Evolutionary conservation across 2,113 vertebrate species (phyloP), one percentile per base, ranked within the genome.

Genomic region (Malurus cyaneus): DNA sequence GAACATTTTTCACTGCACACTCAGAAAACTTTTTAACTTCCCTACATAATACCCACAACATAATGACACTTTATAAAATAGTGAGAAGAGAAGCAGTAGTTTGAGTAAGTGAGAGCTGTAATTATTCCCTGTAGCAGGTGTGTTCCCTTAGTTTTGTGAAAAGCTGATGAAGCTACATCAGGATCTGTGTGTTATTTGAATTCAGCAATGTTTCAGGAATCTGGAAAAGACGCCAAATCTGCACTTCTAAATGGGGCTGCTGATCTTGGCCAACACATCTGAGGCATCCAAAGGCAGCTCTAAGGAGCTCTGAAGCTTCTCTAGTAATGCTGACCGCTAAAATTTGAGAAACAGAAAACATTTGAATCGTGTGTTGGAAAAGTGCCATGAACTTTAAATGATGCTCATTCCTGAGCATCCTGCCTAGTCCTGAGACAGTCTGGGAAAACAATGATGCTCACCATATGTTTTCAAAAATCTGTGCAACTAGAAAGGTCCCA

Each of bases 271-370:
- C 76, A 36, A 1, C 3, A 4, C 7, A 32, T 15, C 23, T 67
- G 44, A 64, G 24, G 11, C 18, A 50, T 25, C 17, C 34, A 42
- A 64, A 67, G 34, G 36, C 34, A 52, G 5, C 28, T 41, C 49
- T 7, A 20, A 62, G 53, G 44, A 52, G 36, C 49, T 73, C 78
- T 79, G 65, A 41, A 53, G 15, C 25, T 41, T 70, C 64, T 71
- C 14, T 69, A 36, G 32, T 66, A 47, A 46, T 10, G 17, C 21
- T 69, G 36, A 70, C 60, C 0, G 0, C 10, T 70, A 23, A 56
- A 78, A 81, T 82, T 73, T 0, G 0, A 19, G 36, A 34, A 88
- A 39, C 14, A 21, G 24, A 18, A 67, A 93, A 18, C 44, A 52
- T 23, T 80, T 69, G 4, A 88, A 53, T 80, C 6, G 6, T 0